Evolutionary conservation across 2,888 invertebrate genomes (phyloP).

Genomic region (Orthosia gracilis): DNA sequence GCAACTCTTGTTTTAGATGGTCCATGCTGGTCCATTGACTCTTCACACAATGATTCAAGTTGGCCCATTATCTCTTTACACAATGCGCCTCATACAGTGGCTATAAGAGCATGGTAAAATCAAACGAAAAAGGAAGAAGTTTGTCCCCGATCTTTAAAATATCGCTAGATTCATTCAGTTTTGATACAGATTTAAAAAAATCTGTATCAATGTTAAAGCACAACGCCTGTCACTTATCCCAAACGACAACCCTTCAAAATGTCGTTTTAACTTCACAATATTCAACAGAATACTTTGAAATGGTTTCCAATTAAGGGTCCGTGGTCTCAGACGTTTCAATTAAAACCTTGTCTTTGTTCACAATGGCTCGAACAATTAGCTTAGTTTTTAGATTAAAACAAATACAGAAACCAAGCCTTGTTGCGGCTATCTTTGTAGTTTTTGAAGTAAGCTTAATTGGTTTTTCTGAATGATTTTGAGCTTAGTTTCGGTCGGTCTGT

Average conservation of each 20-base stretch:
- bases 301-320: slow-evolving; percentile 69
- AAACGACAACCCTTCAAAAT: slow-evolving; percentile 26
- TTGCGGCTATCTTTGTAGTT: slow-evolving; percentile 44
- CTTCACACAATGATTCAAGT: too few relatives aligned
- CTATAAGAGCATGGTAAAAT: too few relatives aligned
- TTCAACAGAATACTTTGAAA: slow-evolving; percentile 62
- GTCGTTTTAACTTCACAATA: slow-evolving; percentile 55
- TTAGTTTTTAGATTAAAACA: slow-evolving; percentile 34
- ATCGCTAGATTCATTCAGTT: too few relatives aligned
- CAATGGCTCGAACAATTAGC: slow-evolving; percentile 46
- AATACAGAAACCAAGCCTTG: slow-evolving; percentile 26
- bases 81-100: too few relatives aligned
- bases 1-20: too few relatives aligned
- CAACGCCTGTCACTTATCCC: slow-evolving; percentile 19
- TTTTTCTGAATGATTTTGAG: slow-evolving; percentile 44
- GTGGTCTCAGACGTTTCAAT: slow-evolving; percentile 67
- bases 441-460: slow-evolving; percentile 48
- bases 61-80: too few relatives aligned
- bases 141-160: not conserved
- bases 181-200: too few relatives aligned
- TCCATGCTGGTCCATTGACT: too few relatives aligned
- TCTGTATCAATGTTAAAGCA: not conserved
- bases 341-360: slow-evolving; percentile 58
- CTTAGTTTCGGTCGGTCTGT: slow-evolving; percentile 23
- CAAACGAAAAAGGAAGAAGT: too few relatives aligned